Evolutionary conservation across 2,797 vertebrate genomes (phyloP), one percentile per base, ranked within the genome.

Genomic region (Catamblyrhynchus diadema): DNA sequence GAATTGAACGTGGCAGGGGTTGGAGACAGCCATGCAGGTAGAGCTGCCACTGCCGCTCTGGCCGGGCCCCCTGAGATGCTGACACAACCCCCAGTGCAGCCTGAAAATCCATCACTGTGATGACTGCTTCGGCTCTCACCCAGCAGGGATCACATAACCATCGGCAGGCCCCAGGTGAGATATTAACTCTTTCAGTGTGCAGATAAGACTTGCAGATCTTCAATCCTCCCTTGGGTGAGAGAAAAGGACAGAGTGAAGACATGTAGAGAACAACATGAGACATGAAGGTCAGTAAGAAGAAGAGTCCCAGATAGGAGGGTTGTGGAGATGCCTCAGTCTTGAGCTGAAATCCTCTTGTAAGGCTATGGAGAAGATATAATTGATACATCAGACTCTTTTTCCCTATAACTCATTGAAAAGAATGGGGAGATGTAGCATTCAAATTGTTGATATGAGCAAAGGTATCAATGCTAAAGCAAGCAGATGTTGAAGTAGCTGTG

Each of bases 71-170:
- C 25, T 19, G 17, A 28, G 57, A 60, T 60, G 35, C 57, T 28
- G 35, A 39, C 35, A 39, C 18, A 27, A 7, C 25, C 57, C 8
- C 25, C 57, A 28, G 35, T 9, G 25, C 8, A 6, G 4, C 57
- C 37, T 21, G 59, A 60, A 59, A 60, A 60, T 28, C 18, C 35
- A 39, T 39, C 37, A 10, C 25, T 0, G 3, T 6, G 8, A 17
- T 15, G 17, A 14, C 6, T 28, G 59, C 59, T 60, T 39, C 2
- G 2, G 24, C 33, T 9, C 4, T 25, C 33, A 27, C n/a, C 8
- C 4, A 3, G 24, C 37, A 14, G 25, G 25, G 35, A 39, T 39
- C 57, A 60, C 0, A 0, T 3, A 6, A 20, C 4, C 8, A 27
- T 28, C 37, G 28, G 9, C 37, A 21, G 18, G 13, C 13, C 27